Evolutionary conservation across 2,888 invertebrate genomes (phyloP), one percentile per base, ranked within the genome.

Genomic region (Drosophila emarginata): DNA sequence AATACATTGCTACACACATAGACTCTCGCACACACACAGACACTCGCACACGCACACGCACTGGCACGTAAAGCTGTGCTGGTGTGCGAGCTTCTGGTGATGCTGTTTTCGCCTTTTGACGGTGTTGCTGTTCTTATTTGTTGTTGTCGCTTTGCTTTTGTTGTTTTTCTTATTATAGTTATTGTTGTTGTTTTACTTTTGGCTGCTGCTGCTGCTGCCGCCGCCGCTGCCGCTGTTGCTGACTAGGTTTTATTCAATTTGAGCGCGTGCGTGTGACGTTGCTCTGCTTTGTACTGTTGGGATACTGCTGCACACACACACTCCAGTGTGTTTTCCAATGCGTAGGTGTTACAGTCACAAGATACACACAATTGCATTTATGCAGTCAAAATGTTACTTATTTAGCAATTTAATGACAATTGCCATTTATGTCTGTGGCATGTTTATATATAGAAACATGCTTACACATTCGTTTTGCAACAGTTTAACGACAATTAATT

Each of bases 1-100:
- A 80, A 87, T 83, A 83, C 82, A 83, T 87, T 87, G 86, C 80
- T 86, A 72, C 58, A 63, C 71, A 57, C 64, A 59, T 61, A 45
- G 1, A n/a, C 11, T 11, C 36, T 11, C 36, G n/a, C 37, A 37
- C 37, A 37, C 37, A 37, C 37, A n/a, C 37, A 40, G 59, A 28
- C 53, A 61, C 73, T 37, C 18, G 64, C 67, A 62, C 61, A 59
- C 63, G 51, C 62, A 32, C 54, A 61, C 74, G 61, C 71, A 75
- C 76, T 65, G 76, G 72, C 64, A 63, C 62, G 62, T 64, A 74
- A 68, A 62, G 61, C 51, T 64, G 61, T 53, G 61, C 63, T 71
- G 67, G 60, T 64, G 56, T 58, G 61, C 59, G 39, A 57, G 50
- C 51, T 50, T 18, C 45, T 57, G 56, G 18, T 32, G 45, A 45